phyloP scores from a whole-genome alignment of 2,113 vertebrate genomes.

The Plotosus lineatus region DNA sequence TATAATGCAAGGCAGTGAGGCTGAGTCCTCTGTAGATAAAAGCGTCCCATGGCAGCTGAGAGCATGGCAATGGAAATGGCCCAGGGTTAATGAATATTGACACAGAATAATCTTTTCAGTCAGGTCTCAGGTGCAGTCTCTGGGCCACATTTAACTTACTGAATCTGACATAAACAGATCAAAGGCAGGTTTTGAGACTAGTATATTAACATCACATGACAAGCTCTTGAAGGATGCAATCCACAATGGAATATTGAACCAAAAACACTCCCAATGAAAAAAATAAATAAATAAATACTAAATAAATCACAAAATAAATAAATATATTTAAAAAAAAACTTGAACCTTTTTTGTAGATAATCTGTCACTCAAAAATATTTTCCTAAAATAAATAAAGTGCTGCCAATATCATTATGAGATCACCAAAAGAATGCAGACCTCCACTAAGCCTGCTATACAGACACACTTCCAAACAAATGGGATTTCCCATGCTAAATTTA shows the following conservation, averaged over 20 bases:
- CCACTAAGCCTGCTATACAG: no score
- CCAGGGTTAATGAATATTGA: conserved; percentile 61
- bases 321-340: background rate
- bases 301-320: conserved; percentile 5
- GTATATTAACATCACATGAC: conserved; percentile 42
- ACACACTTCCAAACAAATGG: no score
- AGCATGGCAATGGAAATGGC: conserved; percentile 55
- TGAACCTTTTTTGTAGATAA: background rate
- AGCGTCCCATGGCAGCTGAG: conserved; percentile 35
- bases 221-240: conserved; percentile 41
- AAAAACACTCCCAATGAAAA: conserved; percentile 23
- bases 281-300: conserved; percentile 45
- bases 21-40: conserved; percentile 40
- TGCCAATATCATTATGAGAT: background rate
- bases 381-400: background rate
- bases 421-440: no score
- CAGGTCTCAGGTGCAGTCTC: conserved; percentile 64
- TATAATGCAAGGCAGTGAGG: conserved; percentile 39
- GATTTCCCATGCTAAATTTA: no score
- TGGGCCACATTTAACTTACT: conserved; percentile 63
- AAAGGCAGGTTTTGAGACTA: conserved; percentile 44
- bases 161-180: conserved; percentile 63
- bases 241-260: conserved; percentile 33
- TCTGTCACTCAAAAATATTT: conserved; percentile 7
- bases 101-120: conserved; percentile 61